Conservation (phyloP, 2,888 invertebrate species). For the Drosophila meridionalis region DNA sequence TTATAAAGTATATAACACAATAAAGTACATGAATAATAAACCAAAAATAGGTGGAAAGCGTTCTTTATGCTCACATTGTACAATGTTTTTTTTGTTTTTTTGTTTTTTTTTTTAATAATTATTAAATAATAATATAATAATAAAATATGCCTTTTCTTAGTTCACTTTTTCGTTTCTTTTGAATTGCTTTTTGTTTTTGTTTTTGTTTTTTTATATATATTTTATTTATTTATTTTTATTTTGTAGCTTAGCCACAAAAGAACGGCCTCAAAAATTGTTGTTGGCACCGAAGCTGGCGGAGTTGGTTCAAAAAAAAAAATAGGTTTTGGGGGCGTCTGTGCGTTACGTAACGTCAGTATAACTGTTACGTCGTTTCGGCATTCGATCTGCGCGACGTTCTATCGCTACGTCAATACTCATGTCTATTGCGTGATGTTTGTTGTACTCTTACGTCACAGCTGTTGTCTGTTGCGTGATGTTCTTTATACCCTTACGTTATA, state of each 20-base stretch:
- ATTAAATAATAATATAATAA: conserved; percentile 44
- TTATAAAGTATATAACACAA: conserved; percentile 53
- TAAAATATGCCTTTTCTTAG: conserved; percentile 57
- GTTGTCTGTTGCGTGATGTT: neutral
- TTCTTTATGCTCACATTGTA: conserved; percentile 66
- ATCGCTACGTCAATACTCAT: neutral
- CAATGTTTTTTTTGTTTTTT: conserved; percentile 28
- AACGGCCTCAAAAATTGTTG: conserved; percentile 35
- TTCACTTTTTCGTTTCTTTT: conserved; percentile 31
- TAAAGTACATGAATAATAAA: conserved; percentile 56
- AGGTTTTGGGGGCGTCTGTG: conserved; percentile 14
- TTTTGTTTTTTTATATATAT: neutral
- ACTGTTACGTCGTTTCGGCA: neutral
- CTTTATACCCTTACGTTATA: neutral
- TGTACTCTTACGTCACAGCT: conserved; percentile 1
- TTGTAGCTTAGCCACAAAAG: conserved; percentile 57
- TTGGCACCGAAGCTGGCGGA: conserved; percentile 49
- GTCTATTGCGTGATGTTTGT: conserved; percentile 16
- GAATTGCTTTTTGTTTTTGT: conserved; percentile 24
- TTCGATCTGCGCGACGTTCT: neutral
- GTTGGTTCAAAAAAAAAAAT: conserved; percentile 18
- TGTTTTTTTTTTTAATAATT: conserved; percentile 3
- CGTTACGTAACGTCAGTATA: conserved; percentile 4
- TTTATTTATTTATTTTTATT: neutral
- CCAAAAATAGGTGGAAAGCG: conserved; percentile 67